Evolutionary conservation across 2,888 invertebrate species (phyloP), one percentile per base, ranked within the genome.

Genomic region (Trichopria drosophilae): DNA sequence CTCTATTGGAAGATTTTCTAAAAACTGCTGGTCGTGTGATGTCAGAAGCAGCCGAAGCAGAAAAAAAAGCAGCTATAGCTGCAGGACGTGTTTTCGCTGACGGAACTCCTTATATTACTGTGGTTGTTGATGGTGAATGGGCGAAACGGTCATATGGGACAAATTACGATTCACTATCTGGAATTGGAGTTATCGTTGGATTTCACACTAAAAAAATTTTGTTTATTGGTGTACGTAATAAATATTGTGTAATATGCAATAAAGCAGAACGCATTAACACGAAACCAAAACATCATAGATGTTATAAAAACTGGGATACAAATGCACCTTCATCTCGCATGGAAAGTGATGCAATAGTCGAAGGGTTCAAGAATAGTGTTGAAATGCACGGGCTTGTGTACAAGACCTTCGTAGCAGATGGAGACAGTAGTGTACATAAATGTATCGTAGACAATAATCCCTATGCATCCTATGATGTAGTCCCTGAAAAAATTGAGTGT

Each of bases 151-250:
- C 53, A 2, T 59, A 59, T 26, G 31, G 41, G 4, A 35, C 26
- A 13, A 46, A 39, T 6, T 56, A 48, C 20, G 51, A 60, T 51
- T 53, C 57, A n/a, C 35, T 24, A 1, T 56, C 59, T 15, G 54
- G 56, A 3, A 34, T 51, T 3, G 55, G 47, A 18, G 47, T 42
- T 3, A 56, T 60, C 18, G 36, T 59, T 9, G 58, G 46, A 3
- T 13, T 35, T 34, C 4, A 42, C 13, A 54, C 56, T 4, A 9
- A 51, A 18, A 64, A 63, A 35, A 40, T 53, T 16, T 24, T 49
- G 13, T 49, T 50, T 39, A 26, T 62, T 23, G 64, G 62, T n/a
- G 57, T 67, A 1, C 32, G 60, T 5, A 64, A 68, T 41, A 67
- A 63, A 50, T 66, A 58, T 39, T 66, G 66, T 37, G 39, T 58